phyloP scores from a whole-genome alignment of 2,113 vertebrate genomes.

The Oenanthe oenanthe region DNA sequence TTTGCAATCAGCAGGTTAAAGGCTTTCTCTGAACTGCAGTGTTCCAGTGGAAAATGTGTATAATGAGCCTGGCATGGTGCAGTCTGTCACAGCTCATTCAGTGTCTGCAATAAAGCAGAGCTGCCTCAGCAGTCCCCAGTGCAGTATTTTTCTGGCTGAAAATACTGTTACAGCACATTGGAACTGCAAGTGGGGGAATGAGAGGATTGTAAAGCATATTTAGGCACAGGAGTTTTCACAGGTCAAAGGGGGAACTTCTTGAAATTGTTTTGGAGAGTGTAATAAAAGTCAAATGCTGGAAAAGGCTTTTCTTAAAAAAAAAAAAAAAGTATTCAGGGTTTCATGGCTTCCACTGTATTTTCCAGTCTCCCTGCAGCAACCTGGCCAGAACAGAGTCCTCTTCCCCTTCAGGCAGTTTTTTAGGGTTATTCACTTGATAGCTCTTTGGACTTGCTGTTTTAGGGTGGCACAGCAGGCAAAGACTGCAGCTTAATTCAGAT shows the following conservation, averaged over 20 bases:
- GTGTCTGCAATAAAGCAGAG: neutral
- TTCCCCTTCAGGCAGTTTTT: neutral
- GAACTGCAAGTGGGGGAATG: neutral
- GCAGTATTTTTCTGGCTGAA: neutral
- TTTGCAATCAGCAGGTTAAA: constrained; percentile 1
- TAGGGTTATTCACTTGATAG: neutral
- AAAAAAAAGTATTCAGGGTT: neutral
- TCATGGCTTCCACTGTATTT: neutral
- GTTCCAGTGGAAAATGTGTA: neutral
- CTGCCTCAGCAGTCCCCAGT: neutral
- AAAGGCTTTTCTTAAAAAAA: neutral
- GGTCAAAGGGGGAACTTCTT: neutral
- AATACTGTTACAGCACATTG: neutral
- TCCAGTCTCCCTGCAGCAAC: neutral
- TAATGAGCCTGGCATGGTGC: neutral
- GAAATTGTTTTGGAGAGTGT: neutral
- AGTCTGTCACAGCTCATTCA: constrained; percentile 2
- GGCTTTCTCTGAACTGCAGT: neutral
- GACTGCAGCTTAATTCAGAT: neutral
- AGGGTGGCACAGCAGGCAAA: neutral
- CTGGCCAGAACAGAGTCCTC: neutral
- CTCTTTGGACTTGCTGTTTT: neutral
- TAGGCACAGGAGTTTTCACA: neutral
- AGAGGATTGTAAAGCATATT: neutral
- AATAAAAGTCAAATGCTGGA: neutral